Conservation (phyloP, 2,797 vertebrate genomes). For the Aplochiton taeniatus region DNA sequence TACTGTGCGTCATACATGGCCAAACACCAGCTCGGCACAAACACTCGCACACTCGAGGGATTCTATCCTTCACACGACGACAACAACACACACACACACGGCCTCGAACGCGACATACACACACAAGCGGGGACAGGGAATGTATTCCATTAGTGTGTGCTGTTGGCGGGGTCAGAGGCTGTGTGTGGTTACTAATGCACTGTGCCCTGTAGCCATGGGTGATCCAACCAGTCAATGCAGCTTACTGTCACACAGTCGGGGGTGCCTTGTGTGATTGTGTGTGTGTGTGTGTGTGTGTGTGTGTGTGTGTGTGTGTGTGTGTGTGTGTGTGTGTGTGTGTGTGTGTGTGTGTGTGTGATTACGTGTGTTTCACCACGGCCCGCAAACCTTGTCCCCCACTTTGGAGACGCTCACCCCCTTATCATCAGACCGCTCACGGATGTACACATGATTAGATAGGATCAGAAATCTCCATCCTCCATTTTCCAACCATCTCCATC, state of each 20-base stretch:
- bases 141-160: slow-evolving; percentile 60
- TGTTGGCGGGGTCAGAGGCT: slow-evolving; percentile 47
- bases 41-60: too few species aligned
- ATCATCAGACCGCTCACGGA: too few species aligned
- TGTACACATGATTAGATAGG: too few species aligned
- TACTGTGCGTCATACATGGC: background rate
- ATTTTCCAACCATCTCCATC: too few species aligned
- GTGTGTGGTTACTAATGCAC: slow-evolving; percentile 62
- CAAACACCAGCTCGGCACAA: too few species aligned
- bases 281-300: slow-evolving; percentile 20
- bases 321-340: slow-evolving; percentile 24
- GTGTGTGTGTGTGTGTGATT: too few species aligned
- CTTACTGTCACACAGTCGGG: slow-evolving; percentile 47
- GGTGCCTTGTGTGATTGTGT: slow-evolving; percentile 12
- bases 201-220: slow-evolving; percentile 48
- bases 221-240: slow-evolving; percentile 53
- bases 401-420: too few species aligned
- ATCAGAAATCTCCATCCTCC: too few species aligned
- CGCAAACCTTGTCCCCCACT: too few species aligned
- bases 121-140: slow-evolving; percentile 25
- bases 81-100: background rate
- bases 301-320: slow-evolving; percentile 19
- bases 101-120: too few species aligned
- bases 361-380: too few species aligned
- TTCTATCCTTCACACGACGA: too few species aligned